These are phyloP conservation scores for Hemiscyllium ocellatum DNA, from an alignment of 2,113 vertebrate species.

Conservation along the genomic window DNA sequence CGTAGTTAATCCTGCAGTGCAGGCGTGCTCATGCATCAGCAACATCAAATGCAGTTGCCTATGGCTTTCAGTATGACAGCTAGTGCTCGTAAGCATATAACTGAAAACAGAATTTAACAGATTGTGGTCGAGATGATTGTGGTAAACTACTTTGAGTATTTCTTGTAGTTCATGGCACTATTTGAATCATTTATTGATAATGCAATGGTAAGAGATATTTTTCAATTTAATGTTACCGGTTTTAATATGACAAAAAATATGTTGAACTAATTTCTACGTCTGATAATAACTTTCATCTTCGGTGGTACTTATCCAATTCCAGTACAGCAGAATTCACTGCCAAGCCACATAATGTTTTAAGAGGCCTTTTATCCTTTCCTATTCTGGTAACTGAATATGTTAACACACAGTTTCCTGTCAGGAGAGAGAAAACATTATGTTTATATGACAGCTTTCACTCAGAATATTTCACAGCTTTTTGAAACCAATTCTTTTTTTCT, in stretches of 20 bases:
- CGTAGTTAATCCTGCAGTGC: background rate
- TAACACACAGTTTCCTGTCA: background rate
- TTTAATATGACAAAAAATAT: background rate
- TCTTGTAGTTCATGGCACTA: background rate
- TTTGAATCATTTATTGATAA: background rate
- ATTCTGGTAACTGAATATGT: background rate
- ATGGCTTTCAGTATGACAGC: background rate
- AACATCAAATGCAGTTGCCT: background rate
- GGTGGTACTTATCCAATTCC: background rate
- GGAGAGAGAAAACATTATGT: background rate
- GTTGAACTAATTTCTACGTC: background rate
- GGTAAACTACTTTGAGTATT: background rate
- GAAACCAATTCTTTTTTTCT: background rate
- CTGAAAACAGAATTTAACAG: slow-evolving; percentile 22
- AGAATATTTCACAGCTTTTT: background rate
- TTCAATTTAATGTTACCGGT: background rate
- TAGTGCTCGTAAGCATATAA: background rate
- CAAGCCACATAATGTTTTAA: background rate
- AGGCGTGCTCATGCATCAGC: background rate
- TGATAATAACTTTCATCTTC: slow-evolving; percentile 21
- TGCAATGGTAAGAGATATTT: background rate
- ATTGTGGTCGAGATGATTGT: background rate
- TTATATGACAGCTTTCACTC: background rate
- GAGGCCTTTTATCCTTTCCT: background rate
- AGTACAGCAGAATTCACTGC: background rate